phyloP scores from a whole-genome alignment of 92 coral and sea anemone species.

The Ricordea florida region DNA sequence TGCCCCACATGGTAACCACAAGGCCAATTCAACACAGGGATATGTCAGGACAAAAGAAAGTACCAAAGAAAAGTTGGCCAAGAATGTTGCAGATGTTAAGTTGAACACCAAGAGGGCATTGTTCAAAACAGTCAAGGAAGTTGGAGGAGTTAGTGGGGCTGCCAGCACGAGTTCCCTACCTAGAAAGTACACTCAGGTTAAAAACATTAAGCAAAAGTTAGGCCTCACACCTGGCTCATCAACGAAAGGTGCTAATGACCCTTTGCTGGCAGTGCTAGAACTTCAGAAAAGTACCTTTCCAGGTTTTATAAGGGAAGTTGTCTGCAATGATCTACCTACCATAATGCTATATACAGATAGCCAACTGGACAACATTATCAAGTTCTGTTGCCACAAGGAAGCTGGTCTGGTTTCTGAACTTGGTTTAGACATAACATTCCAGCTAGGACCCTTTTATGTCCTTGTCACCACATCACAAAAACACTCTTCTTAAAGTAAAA shows the following conservation, averaged over 20 bases:
- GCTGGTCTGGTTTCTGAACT: slow-evolving; percentile 6
- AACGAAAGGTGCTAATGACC: slow-evolving; percentile 21
- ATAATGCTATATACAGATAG: slow-evolving; percentile 14
- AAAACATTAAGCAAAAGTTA: slow-evolving; percentile 30
- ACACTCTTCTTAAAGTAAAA: slow-evolving; percentile 28
- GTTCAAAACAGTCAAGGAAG: slow-evolving; percentile 39
- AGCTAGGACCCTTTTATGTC: slow-evolving; percentile 33
- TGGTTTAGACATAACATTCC: slow-evolving; percentile 37
- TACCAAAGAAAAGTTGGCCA: slow-evolving; percentile 16
- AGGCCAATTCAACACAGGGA: slow-evolving; percentile 1
- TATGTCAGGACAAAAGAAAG: slow-evolving; percentile 52
- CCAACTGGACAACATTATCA: slow-evolving; percentile 12
- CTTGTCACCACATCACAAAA: slow-evolving; percentile 39
- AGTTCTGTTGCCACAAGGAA: slow-evolving; percentile 33
- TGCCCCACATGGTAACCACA: slow-evolving; percentile 52
- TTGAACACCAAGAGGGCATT: slow-evolving; percentile 37
- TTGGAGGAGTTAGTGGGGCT: slow-evolving; percentile 49
- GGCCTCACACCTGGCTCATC: slow-evolving; percentile 27
- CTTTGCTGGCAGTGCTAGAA: slow-evolving; percentile 28
- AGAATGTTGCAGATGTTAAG: slow-evolving; percentile 12
- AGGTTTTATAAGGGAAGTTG: slow-evolving; percentile 7
- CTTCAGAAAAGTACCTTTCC: slow-evolving; percentile 17
- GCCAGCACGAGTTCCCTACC: slow-evolving; percentile 37
- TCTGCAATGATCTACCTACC: slow-evolving; percentile 22
- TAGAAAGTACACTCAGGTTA: slow-evolving; percentile 31